Conservation (phyloP, 2,888 invertebrate genomes). For the Lamellibrachia columna region DNA sequence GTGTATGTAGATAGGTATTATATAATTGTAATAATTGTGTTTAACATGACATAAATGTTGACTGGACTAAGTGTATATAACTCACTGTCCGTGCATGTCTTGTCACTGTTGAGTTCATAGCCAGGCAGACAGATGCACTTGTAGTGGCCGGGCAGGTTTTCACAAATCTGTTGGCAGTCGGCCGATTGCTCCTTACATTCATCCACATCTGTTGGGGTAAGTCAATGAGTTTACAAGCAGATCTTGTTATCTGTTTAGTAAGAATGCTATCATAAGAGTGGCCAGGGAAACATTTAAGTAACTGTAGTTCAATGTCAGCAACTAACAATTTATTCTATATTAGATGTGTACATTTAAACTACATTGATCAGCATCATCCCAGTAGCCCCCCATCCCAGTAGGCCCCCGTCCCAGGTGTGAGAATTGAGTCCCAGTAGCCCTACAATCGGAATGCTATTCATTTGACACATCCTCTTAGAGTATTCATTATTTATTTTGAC, state of each 20-base stretch:
- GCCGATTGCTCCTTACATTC: slow-evolving; percentile 21
- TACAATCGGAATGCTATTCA: too few species aligned
- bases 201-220: slow-evolving; percentile 21
- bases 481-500: too few species aligned
- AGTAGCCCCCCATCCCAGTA: too few species aligned
- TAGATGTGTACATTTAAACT: too few species aligned
- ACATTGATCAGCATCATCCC: too few species aligned
- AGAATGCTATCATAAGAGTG: not conserved
- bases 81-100: not conserved
- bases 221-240: not conserved
- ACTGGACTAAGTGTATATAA: not conserved
- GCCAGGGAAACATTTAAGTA: too few species aligned
- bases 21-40: not conserved
- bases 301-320: too few species aligned
- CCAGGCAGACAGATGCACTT: slow-evolving; percentile 16
- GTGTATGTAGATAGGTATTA: not conserved
- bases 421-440: too few species aligned
- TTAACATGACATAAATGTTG: not conserved
- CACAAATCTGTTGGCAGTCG: slow-evolving; percentile 22
- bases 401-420: too few species aligned
- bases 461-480: too few species aligned
- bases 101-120: not conserved
- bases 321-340: too few species aligned
- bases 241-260: not conserved
- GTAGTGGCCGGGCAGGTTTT: slow-evolving; percentile 17